These are phyloP conservation scores for Dissostichus mawsoni DNA, from an alignment of 2,113 vertebrate genomes.

Conservation along the genomic window DNA sequence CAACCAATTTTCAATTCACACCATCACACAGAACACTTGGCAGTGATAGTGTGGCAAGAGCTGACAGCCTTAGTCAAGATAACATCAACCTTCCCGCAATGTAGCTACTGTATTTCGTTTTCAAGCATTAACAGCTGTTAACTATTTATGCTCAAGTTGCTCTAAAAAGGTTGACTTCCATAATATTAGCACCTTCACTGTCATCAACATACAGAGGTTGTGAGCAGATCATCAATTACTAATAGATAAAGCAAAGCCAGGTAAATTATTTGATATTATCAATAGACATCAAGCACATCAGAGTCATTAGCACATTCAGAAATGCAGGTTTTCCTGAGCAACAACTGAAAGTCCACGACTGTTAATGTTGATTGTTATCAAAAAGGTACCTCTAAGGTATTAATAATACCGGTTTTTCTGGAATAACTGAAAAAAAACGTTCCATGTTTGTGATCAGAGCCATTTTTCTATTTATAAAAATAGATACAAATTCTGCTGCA, in stretches of 20 bases:
- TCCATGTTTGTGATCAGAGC: background rate
- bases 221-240: slow-evolving; percentile 21
- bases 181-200: slow-evolving; percentile 8
- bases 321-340: slow-evolving; percentile 37
- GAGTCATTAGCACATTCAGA: slow-evolving; percentile 56
- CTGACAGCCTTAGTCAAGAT: background rate
- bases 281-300: slow-evolving; percentile 65
- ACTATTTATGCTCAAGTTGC: slow-evolving; percentile 17
- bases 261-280: slow-evolving; percentile 34
- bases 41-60: background rate
- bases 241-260: slow-evolving; percentile 42
- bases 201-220: slow-evolving; percentile 9
- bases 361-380: background rate
- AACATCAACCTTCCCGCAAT: background rate
- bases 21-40: background rate
- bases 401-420: background rate
- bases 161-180: slow-evolving; percentile 22
- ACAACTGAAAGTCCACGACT: background rate
- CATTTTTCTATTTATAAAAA: background rate
- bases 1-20: slow-evolving; percentile 1
- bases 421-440: slow-evolving; percentile 15
- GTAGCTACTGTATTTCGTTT: background rate
- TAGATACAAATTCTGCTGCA: background rate
- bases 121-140: background rate
- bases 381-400: background rate